Percentiles rank a stretch among this genome's conserved stretches.
phyloP scores from a whole-genome alignment of 2,113 vertebrate genomes.

The Myotis yumanensis region DNA sequence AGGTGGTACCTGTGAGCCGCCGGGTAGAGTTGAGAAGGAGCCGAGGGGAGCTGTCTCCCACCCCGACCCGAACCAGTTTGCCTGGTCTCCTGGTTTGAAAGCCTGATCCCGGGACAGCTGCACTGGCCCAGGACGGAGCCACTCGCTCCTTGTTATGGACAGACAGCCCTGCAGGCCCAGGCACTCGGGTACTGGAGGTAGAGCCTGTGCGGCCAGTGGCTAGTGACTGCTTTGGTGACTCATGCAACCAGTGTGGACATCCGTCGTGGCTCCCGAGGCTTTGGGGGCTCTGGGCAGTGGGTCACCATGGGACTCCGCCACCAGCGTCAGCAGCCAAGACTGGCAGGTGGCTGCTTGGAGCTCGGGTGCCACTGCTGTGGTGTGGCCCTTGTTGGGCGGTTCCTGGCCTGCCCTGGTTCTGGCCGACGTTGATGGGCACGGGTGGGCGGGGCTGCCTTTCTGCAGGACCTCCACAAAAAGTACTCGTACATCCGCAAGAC shows the following conservation, averaged over 20 bases:
- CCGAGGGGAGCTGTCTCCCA: accelerated
- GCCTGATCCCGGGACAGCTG: background rate
- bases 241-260: accelerated
- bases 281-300: background rate
- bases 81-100: background rate
- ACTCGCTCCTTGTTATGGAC: background rate
- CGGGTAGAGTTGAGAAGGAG: background rate
- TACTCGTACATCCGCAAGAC: conserved; percentile 94
- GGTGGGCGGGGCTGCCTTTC: background rate
- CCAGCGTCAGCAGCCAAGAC: background rate
- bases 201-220: background rate
- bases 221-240: background rate
- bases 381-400: background rate
- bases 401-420: background rate
- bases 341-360: background rate
- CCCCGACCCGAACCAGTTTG: background rate
- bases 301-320: background rate
- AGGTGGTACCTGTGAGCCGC: background rate
- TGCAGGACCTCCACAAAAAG: conserved; percentile 93
- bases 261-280: background rate
- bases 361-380: background rate
- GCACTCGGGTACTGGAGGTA: background rate
- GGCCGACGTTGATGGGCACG: background rate
- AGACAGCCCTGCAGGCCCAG: background rate
- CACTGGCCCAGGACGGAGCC: background rate